Percentiles rank a stretch among this genome's conserved stretches.
phyloP scores from a whole-genome alignment of 2,888 invertebrate species.

The Pachliopta kotzebuea region DNA sequence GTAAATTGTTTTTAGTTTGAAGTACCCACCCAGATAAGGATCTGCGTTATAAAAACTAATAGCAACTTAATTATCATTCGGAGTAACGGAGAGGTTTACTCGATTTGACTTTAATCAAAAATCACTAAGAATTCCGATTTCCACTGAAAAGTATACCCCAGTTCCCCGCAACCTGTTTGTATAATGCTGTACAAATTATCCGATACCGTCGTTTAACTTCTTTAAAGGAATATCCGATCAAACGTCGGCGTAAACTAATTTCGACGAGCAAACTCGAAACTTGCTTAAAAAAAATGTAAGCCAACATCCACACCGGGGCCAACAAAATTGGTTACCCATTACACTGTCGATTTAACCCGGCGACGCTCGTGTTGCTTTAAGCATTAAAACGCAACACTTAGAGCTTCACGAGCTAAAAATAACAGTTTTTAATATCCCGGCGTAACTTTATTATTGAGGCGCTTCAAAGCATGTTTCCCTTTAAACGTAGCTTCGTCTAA shows the following conservation, averaged over 20 bases:
- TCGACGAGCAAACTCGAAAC: conserved; percentile 70
- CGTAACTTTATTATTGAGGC: conserved; percentile 17
- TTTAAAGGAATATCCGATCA: conserved; percentile 77
- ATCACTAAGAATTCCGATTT: conserved; percentile 49
- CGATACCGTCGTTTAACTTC: conserved; percentile 59
- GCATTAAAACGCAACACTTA: conserved; percentile 34
- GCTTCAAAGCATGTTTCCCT: conserved; percentile 14
- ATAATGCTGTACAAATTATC: conserved; percentile 55
- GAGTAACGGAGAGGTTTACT: conserved; percentile 9
- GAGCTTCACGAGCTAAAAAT: conserved; percentile 29
- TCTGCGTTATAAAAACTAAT: background rate
- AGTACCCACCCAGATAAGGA: background rate
- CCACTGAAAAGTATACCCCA: conserved; percentile 46
- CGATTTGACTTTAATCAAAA: conserved; percentile 38
- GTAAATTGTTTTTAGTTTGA: background rate
- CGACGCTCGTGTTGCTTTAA: conserved; percentile 38
- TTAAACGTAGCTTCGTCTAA: conserved; percentile 10
- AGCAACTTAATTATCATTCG: conserved; percentile 13
- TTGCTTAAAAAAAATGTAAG: conserved; percentile 57
- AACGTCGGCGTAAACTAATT: conserved; percentile 77
- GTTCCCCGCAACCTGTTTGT: conserved; percentile 46
- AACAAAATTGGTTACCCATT: conserved; percentile 72
- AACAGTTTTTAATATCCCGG: conserved; percentile 22
- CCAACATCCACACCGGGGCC: conserved; percentile 58
- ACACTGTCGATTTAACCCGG: conserved; percentile 63